Evolutionary conservation across 92 coral and sea anemone genomes (phyloP), one percentile per base, ranked within the genome.

Genomic region (Paramuricea clavata): DNA sequence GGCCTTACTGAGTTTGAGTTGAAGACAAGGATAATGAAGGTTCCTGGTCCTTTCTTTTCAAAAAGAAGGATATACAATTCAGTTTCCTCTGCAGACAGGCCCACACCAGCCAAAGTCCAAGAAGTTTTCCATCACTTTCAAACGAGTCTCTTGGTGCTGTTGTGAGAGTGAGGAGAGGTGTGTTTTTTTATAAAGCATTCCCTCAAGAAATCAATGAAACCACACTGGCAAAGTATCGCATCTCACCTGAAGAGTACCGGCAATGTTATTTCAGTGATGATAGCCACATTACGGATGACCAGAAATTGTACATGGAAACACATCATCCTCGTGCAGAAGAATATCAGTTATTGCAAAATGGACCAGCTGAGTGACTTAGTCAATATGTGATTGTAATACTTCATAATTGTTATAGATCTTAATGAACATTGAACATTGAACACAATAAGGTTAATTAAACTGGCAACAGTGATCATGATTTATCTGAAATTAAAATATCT

Each of bases 21-120:
- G 64, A 75, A 44, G 64, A 75, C 1, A 30, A 44, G 31, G 23
- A 5, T 75, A 1, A 5, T 75, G 39, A 8, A 2, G n/a, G 21
- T 44, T 1, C 81, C 81, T 6, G 81, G 81, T 44, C 81, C 81
- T 0, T 75, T 75, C 26, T 75, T 28, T 31, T 47, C 64, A 19
- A 44, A 22, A 49, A 75, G 25, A 75, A 42, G 81, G 33, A 3
- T 75, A 3, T 75, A 75, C 36, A 75, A 75, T 49, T 75, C 81
- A 47, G 44, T 75, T 23, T 75, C 81, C 9, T 75, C 81, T 22
- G 39, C 81, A 19, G 81, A 75, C 54, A 9, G 64, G 35, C 81
- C 81, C 3, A 49, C 9, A 10, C 25, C 81, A 23, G 22, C 3
- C 3, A 75, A 75, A 49, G 81, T 75, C 1, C 64, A 75, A 49